Conservation (phyloP, 2,113 vertebrate species). For the Nannospalax galili region DNA sequence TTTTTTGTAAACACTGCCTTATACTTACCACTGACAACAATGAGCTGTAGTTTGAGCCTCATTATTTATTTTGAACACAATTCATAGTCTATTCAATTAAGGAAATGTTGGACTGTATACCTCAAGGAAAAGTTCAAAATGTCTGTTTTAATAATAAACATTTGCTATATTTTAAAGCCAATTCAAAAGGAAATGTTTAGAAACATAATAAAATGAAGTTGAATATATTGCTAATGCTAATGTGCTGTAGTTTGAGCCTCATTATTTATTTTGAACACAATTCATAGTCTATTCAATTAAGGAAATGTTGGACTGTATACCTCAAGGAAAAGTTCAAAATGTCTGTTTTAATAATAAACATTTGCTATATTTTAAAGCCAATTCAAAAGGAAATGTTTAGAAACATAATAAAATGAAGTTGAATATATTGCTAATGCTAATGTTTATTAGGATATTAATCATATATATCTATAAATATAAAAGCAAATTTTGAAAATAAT, state of each 20-base stretch:
- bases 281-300: neutral
- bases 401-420: conserved; percentile 55
- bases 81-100: neutral
- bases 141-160: neutral
- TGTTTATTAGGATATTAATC: neutral
- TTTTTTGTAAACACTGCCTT: neutral
- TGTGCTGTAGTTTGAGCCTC: neutral
- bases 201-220: conserved; percentile 55
- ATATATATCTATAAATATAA: neutral
- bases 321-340: neutral
- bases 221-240: conserved; percentile 59
- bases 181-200: conserved; percentile 44
- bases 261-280: neutral
- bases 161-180: conserved; percentile 50
- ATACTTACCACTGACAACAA: no score
- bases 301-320: neutral
- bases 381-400: conserved; percentile 44
- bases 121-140: neutral
- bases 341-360: neutral
- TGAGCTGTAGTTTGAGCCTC: neutral
- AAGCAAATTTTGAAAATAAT: neutral
- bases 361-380: conserved; percentile 50
- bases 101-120: neutral
- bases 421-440: conserved; percentile 57
- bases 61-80: neutral